phyloP scores from a whole-genome alignment of 2,113 vertebrate genomes.

The Hydropotes inermis region DNA sequence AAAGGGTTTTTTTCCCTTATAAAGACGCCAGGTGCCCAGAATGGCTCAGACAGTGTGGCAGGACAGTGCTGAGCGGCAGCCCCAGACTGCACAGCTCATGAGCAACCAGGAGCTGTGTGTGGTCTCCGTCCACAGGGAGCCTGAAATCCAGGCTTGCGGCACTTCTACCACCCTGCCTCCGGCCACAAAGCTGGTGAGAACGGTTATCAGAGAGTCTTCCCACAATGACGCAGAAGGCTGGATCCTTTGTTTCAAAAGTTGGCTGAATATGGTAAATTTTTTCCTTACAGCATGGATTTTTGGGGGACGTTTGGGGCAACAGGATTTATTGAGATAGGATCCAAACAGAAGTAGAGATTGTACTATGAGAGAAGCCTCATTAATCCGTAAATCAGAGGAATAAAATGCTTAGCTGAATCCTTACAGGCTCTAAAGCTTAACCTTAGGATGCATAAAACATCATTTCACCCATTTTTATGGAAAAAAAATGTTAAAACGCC shows the following conservation, averaged over 20 bases:
- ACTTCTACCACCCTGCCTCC: not conserved
- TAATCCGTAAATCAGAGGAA: not conserved
- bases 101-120: rapidly evolving
- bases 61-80: rapidly evolving
- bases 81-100: not conserved
- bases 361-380: not conserved
- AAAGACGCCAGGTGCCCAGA: not conserved
- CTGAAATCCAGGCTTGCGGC: not conserved
- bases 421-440: not conserved
- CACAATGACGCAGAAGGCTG: not conserved
- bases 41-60: not conserved
- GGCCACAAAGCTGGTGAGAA: not conserved
- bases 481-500: not conserved
- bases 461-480: not conserved
- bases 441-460: not conserved
- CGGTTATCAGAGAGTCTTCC: not conserved
- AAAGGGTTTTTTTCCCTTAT: not conserved
- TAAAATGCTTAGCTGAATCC: not conserved
- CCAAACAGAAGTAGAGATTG: not conserved
- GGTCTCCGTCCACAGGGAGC: rapidly evolving
- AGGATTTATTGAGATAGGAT: not conserved
- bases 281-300: not conserved
- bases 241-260: not conserved
- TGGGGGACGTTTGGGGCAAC: not conserved
- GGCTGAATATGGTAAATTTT: not conserved